These are phyloP conservation scores for Lordiphosa collinella DNA, from an alignment of 1,140 invertebrate species.

Conservation along the genomic window DNA sequence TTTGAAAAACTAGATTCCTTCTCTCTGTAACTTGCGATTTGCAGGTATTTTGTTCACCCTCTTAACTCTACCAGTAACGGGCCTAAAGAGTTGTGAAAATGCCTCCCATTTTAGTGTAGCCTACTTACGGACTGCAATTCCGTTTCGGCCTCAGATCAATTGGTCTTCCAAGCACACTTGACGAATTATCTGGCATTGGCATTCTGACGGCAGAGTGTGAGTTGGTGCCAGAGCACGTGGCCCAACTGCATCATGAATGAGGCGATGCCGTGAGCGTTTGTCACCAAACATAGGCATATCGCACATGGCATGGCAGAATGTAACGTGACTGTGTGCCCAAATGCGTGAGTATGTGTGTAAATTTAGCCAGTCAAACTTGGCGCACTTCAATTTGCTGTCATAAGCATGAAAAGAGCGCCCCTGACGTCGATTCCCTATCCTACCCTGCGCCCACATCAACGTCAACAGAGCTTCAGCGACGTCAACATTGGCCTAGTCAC, in stretches of 20 bases:
- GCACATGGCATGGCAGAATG: too few species aligned
- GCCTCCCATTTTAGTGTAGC: too few species aligned
- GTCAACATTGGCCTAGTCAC: conserved; percentile 63
- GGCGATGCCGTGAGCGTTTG: neutral
- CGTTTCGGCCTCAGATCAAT: too few species aligned
- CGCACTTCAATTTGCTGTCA: conserved; percentile 57
- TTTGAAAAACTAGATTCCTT: too few species aligned
- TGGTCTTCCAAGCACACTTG: too few species aligned
- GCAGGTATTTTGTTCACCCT: too few species aligned
- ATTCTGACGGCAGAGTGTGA: too few species aligned
- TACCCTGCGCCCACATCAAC: conserved; percentile 12
- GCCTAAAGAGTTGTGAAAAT: too few species aligned
- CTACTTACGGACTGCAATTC: too few species aligned
- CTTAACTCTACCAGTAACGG: too few species aligned
- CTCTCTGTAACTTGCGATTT: too few species aligned
- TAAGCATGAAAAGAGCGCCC: conserved; percentile 38
- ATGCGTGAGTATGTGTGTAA: conserved; percentile 1
- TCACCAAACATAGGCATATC: conserved; percentile 11
- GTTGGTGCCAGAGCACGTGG: conserved; percentile 9
- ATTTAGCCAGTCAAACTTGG: conserved; percentile 9
- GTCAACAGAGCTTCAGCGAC: conserved; percentile 25
- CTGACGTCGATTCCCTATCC: neutral
- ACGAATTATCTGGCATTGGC: too few species aligned
- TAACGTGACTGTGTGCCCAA: conserved; percentile 1
- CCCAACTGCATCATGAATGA: conserved; percentile 5